These are phyloP conservation scores for Atherinosoma microstoma DNA, from an alignment of 2,797 vertebrate genomes.

Conservation along the genomic window DNA sequence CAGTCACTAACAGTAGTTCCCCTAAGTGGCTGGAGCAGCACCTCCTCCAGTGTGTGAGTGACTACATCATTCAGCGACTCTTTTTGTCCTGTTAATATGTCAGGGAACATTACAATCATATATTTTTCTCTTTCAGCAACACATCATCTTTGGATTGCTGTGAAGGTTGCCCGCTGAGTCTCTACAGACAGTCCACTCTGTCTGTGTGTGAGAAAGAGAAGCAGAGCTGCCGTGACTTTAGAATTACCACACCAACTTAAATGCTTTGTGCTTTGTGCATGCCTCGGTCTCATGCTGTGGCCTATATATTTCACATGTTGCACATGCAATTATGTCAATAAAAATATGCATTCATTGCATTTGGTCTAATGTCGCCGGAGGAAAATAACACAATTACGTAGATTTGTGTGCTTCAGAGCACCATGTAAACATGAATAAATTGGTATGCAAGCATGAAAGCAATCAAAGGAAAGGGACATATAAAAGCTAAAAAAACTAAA, in stretches of 20 bases:
- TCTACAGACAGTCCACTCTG: constrained; percentile 7
- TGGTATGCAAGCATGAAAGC: neutral
- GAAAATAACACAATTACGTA: neutral
- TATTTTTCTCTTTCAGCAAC: constrained; percentile 58
- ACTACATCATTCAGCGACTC: constrained; percentile 20
- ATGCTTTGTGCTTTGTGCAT: constrained; percentile 35
- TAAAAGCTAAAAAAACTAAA: neutral
- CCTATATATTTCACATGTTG: constrained; percentile 17
- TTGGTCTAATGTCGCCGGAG: neutral
- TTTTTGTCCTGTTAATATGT: constrained; percentile 16
- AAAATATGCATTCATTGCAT: constrained; percentile 28
- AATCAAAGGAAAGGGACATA: neutral
- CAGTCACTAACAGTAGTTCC: constrained; percentile 86
- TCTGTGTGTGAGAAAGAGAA: neutral
- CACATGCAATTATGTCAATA: constrained; percentile 35
- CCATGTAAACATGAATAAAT: neutral
- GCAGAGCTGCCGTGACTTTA: constrained; percentile 23
- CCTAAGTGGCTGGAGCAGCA: constrained; percentile 83
- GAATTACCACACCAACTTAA: constrained; percentile 34
- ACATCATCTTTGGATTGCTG: constrained; percentile 72
- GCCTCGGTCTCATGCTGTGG: constrained; percentile 8
- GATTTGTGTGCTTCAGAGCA: neutral
- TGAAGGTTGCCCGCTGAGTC: constrained; percentile 40
- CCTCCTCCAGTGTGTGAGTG: constrained; percentile 82
- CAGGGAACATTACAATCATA: constrained; percentile 13